Base-by-base conservation (phyloP, 2,888 invertebrate species). In the Ephialtes manifestator region DNA sequence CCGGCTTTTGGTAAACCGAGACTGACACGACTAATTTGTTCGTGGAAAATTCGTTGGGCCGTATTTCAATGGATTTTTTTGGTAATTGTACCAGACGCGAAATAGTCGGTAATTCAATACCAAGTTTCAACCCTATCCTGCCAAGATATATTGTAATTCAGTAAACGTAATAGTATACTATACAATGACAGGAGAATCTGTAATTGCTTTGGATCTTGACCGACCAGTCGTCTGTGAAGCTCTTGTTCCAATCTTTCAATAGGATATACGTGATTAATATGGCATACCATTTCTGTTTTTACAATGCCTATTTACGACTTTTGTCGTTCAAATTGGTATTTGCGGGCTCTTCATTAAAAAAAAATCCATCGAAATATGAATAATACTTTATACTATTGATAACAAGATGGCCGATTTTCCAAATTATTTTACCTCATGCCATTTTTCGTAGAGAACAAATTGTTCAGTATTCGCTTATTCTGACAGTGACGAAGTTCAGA, bases 1-100 rank as follows among this genome's bases (percentile, higher is more conserved):
- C 77, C 48, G 67, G 53, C 71, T 51, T 53, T 79, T 75, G 65
- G 82, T 79, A 82, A 85, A 79, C 71, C 75, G 82, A 85, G 55
- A 71, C 28, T 68, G 53, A 77, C 81, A 68, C 67, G 76, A 82
- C 83, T 77, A 80, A 85, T 85, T 85, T 85, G 76, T 83, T 77
- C 80, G 65, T 35, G 43, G 60, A 55, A 76, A 76, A 76, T 80
- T 51, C 39, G 28, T 46, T 80, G 72, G 68, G 85, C 83, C 60
- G 80, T 77, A 85, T 85, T 85, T 80, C 85, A 85, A 85, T 80
- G 85, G 72, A 63, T 39, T 39, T 48, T 39, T 48, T 51, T n/a
- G 31, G 43, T 53, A 76, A 76, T 51, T 58, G 39, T 46, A 67
- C n/a, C 39, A 63, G 67, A 77, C 53, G 65, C 46, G 48, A 80